Percentiles rank a stretch among this genome's conserved stretches.
phyloP scores from a whole-genome alignment of 1,140 invertebrate species.

The Macrotrachela quadricornifera region DNA sequence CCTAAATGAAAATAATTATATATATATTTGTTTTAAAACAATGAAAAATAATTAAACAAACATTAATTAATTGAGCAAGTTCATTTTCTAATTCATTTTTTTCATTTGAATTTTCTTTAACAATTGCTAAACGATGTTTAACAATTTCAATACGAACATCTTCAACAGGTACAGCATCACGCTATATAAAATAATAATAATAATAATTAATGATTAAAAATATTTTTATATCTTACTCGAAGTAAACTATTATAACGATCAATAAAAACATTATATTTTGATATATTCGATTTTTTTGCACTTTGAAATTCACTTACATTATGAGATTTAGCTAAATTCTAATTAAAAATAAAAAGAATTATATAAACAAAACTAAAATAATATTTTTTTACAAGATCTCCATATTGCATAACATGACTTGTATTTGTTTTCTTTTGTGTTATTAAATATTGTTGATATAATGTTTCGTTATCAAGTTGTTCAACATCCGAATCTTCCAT shows the following conservation, averaged over 20 bases:
- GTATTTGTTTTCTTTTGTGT: conserved; percentile 39
- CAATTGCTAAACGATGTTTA: conserved; percentile 13
- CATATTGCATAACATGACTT: conserved; percentile 40
- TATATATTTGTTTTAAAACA: too few relatives aligned
- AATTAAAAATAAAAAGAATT: background rate
- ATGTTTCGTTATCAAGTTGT: conserved; percentile 33
- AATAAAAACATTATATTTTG: too few relatives aligned
- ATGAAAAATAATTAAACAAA: too few relatives aligned
- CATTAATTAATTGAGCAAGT: too few relatives aligned
- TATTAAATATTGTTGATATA: conserved; percentile 37
- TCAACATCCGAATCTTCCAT: conserved; percentile 44
- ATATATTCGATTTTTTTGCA: background rate
- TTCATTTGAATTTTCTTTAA: conserved; percentile 1
- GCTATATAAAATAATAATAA: conserved; percentile 10
- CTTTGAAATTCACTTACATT: conserved; percentile 4
- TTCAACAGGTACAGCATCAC: conserved; percentile 23
- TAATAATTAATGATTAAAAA: background rate
- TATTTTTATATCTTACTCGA: too few relatives aligned
- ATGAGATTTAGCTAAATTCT: background rate
- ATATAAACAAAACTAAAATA: too few relatives aligned
- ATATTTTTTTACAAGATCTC: conserved; percentile 24
- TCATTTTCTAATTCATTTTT: too few relatives aligned
- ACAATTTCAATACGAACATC: conserved; percentile 29
- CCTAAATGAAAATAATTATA: too few relatives aligned
- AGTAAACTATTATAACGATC: too few relatives aligned